A percentile compares a stretch with the other conserved stretches of the same genome.
Evolutionary conservation across 1,140 invertebrate genomes (phyloP).

Genomic region (Rhizoglyphus robini): DNA sequence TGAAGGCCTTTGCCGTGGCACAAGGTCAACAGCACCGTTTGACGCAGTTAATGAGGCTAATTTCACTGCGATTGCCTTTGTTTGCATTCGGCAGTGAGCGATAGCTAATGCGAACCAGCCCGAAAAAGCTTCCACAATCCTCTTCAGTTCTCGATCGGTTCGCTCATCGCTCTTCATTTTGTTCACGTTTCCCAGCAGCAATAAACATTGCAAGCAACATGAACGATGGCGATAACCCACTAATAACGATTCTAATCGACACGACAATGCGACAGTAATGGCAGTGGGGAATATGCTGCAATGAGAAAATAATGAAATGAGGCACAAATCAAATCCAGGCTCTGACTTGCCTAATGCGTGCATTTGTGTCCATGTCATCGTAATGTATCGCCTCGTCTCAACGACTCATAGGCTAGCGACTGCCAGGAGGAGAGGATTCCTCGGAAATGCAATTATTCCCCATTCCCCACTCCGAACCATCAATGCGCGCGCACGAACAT

Average conservation of each 20-base stretch:
- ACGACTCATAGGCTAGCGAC: no score
- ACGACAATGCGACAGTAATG: not conserved
- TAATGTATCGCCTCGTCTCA: not conserved
- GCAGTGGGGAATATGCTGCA: no score
- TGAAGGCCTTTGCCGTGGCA: not conserved
- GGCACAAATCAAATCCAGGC: not conserved
- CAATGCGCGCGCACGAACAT: no score
- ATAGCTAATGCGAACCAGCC: not conserved
- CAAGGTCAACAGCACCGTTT: slow-evolving; percentile 8
- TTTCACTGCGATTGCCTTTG: not conserved
- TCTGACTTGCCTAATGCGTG: no score
- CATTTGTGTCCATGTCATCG: not conserved
- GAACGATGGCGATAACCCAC: not conserved
- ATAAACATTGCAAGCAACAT: not conserved
- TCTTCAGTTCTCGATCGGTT: not conserved
- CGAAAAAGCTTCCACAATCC: not conserved
- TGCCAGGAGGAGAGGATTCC: no score
- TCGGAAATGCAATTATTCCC: no score
- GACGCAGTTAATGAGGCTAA: slow-evolving; percentile 3
- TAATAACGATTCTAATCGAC: not conserved
- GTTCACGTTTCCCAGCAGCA: no score
- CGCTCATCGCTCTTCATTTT: no score
- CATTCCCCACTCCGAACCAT: no score
- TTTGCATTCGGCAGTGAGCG: not conserved
- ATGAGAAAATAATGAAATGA: not conserved